Base-by-base conservation (phyloP, 2,797 vertebrate species). In the Semaprochilodus insignis region DNA sequence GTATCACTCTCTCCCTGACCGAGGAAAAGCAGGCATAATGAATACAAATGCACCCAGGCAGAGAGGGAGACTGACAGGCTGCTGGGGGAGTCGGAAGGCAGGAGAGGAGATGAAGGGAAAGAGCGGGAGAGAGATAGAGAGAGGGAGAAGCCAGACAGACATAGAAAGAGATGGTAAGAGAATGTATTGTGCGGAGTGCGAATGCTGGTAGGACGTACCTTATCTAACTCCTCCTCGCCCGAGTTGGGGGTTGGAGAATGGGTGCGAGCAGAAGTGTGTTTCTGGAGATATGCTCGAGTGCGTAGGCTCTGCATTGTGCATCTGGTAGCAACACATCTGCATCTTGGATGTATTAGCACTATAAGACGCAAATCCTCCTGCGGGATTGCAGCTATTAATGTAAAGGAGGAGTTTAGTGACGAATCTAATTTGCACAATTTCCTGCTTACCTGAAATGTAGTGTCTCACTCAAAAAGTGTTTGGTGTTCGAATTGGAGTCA, bases 21-120 rank as follows among this genome's bases (percentile, higher is more conserved):
- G 21, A 54, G 80, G 76, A 57, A 81, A 6, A 81, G 59, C 51
- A 69, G 76, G 62, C 84, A 69, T 44, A 66, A 77, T 52, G 72
- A 85, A 81, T 83, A 80, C 70, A 85, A 78, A 85, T 85, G 76
- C 78, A 62, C 76, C 59, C 52, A 83, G 74, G 4, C 52, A 23
- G 80, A 85, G 74, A 77, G 62, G 83, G 72, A 83, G 88, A 85
- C 69, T 78, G 83, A 84, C 80, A 86, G 87, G 59, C 69, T 73
- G 44, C 48, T 69, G 73, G 63, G 31, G 14, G 48, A 40, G 51
- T 77, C 74, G 65, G 57, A 70, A 82, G 80, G 79, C 78, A 85
- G 17, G 48, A 63, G 21, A 60, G 62, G 74, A 72, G 70, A 85
- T 73, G 78, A 84, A 83, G 65, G 65, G 55, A 73, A 21, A 55